phyloP scores from a whole-genome alignment of 2,888 invertebrate species.

The Rotaria sp. region DNA sequence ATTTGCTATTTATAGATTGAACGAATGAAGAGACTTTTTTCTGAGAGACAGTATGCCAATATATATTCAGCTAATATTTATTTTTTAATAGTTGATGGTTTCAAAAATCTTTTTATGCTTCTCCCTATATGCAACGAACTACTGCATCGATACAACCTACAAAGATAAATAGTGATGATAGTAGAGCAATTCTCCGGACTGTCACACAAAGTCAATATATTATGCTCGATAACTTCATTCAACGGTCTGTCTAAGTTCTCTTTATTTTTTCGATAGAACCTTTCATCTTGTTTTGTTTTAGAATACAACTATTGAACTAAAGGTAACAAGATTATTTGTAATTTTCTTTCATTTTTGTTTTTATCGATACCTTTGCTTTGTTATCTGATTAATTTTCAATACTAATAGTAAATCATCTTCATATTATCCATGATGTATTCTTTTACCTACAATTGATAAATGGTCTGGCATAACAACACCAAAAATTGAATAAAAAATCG shows the following conservation, averaged over 20 bases:
- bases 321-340: conserved; percentile 45
- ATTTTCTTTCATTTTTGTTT: too few species aligned
- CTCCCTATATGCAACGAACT: neutral
- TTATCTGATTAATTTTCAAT: conserved; percentile 61
- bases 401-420: conserved; percentile 56
- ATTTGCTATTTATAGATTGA: too few species aligned
- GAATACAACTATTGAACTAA: neutral
- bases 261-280: neutral
- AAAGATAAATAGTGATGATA: conserved; percentile 49
- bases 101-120: neutral
- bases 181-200: neutral
- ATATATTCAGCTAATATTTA: neutral
- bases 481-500: conserved; percentile 50
- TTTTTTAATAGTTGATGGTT: neutral
- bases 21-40: too few species aligned
- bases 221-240: neutral
- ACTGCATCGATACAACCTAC: neutral
- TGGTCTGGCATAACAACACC: neutral
- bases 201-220: neutral
- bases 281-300: neutral
- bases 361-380: neutral
- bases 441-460: neutral
- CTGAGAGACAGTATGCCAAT: too few species aligned
- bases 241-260: neutral
- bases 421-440: conserved; percentile 44